Evolutionary conservation across 2,888 invertebrate genomes (phyloP).

Genomic region (Apeira syringaria): DNA sequence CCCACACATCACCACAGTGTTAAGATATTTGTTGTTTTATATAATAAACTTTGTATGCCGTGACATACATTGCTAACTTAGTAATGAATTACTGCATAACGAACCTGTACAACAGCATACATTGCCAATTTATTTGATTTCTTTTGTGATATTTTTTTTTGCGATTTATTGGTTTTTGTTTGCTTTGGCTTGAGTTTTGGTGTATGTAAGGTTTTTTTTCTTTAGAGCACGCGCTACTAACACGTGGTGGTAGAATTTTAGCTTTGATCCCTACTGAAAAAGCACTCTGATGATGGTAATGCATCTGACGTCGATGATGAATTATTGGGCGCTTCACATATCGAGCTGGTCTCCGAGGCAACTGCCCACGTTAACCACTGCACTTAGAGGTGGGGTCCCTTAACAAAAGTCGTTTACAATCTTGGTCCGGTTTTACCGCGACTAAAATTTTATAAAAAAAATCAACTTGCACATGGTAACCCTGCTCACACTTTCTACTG

Average conservation of each 20-base stretch:
- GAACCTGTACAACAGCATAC: constrained; percentile 12
- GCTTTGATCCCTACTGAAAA: constrained; percentile 7
- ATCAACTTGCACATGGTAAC: too few relatives aligned
- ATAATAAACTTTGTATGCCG: constrained; percentile 16
- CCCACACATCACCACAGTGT: too few relatives aligned
- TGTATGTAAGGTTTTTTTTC: constrained; percentile 6
- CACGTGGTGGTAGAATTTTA: constrained; percentile 7
- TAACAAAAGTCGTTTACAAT: too few relatives aligned
- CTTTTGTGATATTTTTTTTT: background rate
- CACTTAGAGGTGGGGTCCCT: too few relatives aligned
- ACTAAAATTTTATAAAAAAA: too few relatives aligned
- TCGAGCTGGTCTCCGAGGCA: too few relatives aligned
- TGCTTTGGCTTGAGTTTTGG: constrained; percentile 6
- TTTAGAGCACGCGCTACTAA: constrained; percentile 10
- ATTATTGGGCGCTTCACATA: too few relatives aligned
- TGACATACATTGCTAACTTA: constrained; percentile 20
- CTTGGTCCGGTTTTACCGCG: too few relatives aligned
- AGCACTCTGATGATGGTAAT: constrained; percentile 6
- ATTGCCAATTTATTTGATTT: constrained; percentile 2
- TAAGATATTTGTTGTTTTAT: constrained; percentile 16
- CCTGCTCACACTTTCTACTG: too few relatives aligned
- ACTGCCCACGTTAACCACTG: too few relatives aligned
- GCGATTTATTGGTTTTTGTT: constrained; percentile 3
- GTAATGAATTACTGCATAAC: constrained; percentile 10
- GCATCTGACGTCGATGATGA: too few relatives aligned